Percentiles rank a stretch among this genome's conserved stretches.
Conservation (phyloP, 1,140 invertebrate species). For the Drosophila ohnishii region DNA sequence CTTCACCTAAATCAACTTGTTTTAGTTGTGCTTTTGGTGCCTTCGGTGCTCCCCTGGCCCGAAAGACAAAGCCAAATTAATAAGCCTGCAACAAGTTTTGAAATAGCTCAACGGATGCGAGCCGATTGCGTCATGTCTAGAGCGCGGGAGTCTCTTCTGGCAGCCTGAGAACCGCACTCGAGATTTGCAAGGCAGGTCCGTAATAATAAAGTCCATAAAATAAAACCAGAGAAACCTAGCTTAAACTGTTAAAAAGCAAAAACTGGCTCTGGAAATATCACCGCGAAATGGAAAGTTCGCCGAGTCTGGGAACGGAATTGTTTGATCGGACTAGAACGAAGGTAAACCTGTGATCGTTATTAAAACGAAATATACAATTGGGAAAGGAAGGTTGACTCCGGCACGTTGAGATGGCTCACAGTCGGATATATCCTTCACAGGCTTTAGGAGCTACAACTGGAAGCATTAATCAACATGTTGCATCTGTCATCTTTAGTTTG, state of each 20-base stretch:
- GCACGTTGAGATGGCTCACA: slow-evolving; percentile 25
- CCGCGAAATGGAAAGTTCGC: slow-evolving; percentile 42
- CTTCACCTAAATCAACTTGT: slow-evolving; percentile 71
- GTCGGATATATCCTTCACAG: slow-evolving; percentile 20
- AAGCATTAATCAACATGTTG: slow-evolving; percentile 29
- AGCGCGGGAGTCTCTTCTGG: slow-evolving; percentile 38
- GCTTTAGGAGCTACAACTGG: background rate
- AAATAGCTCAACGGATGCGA: slow-evolving; percentile 62
- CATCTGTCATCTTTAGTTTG: slow-evolving; percentile 7
- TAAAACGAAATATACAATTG: slow-evolving; percentile 18
- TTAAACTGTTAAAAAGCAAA: slow-evolving; percentile 11
- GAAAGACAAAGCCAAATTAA: slow-evolving; percentile 51
- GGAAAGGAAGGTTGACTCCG: slow-evolving; percentile 32
- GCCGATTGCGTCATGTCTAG: slow-evolving; percentile 59
- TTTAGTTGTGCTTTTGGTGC: slow-evolving; percentile 55
- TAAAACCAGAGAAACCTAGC: slow-evolving; percentile 26
- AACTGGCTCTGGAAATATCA: slow-evolving; percentile 48
- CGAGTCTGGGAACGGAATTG: slow-evolving; percentile 29
- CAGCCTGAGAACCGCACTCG: slow-evolving; percentile 34
- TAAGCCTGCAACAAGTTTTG: slow-evolving; percentile 67
- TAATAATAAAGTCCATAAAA: slow-evolving; percentile 16
- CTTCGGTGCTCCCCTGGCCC: slow-evolving; percentile 17
- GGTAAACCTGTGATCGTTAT: slow-evolving; percentile 33
- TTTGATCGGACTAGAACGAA: slow-evolving; percentile 30
- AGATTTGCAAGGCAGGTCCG: slow-evolving; percentile 31